phyloP scores from a whole-genome alignment of 2,888 invertebrate species.

The Leucophenga maculata region DNA sequence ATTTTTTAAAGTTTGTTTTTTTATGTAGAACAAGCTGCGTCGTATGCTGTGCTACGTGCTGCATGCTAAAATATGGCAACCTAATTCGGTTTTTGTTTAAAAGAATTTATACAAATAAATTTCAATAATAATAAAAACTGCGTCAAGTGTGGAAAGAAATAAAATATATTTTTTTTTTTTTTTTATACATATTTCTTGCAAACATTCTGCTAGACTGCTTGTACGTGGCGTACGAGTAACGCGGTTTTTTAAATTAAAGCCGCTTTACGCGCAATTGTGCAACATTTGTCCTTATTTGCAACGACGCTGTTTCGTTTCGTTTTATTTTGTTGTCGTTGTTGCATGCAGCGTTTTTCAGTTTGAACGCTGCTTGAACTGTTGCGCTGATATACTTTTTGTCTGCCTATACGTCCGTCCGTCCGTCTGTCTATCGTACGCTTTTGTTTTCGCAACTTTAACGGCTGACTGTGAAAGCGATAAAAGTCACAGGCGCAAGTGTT shows the following conservation, averaged over 20 bases:
- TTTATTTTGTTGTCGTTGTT: too few species aligned
- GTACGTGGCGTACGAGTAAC: not conserved
- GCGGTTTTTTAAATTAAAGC: not conserved
- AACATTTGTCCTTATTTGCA: not conserved
- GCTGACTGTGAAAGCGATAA: conserved; percentile 4
- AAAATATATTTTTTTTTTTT: not conserved
- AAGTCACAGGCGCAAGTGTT: conserved; percentile 27
- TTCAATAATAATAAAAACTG: not conserved
- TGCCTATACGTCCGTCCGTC: not conserved
- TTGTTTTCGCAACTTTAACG: not conserved
- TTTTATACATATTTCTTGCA: not conserved
- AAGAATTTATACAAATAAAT: not conserved
- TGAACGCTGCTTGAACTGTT: conserved; percentile 35
- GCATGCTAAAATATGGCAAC: not conserved
- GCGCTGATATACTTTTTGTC: not conserved
- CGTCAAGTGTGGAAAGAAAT: not conserved
- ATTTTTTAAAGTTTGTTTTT: too few species aligned
- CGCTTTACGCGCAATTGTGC: not conserved
- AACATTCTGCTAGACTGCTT: too few species aligned
- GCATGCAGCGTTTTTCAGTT: not conserved
- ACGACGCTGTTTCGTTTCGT: too few species aligned
- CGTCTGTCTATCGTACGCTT: not conserved
- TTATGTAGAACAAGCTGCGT: not conserved
- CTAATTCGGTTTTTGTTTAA: not conserved
- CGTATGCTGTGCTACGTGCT: not conserved